Base-by-base conservation (phyloP, 2,888 invertebrate genomes). In the Ophraella communa region DNA sequence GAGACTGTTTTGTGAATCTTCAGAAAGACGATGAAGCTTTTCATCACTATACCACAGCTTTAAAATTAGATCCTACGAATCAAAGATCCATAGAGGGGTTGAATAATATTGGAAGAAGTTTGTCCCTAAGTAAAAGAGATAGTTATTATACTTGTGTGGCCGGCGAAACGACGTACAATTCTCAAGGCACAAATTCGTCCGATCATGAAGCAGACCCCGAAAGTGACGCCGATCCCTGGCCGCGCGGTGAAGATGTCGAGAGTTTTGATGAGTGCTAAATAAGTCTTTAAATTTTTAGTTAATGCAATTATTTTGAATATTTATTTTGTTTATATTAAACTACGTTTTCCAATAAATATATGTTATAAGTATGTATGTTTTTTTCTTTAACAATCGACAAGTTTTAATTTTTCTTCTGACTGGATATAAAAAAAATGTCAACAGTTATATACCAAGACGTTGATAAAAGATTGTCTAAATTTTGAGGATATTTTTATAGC, bases 11-110 rank as follows among this genome's bases (percentile, higher is more conserved):
- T 73, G 82, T 85, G 5, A 84, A 87, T 71, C 82, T 86, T 55
- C 87, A 87, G 66, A 88, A 89, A 70, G 87, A 88, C 64, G 88
- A 89, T 55, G 89, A 89, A 73, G 91, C 91, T 21, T 83, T 90
- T 60, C 86, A 89, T 70, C 89, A 90, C 76, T 91, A 88, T 77
- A 87, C 85, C 55, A 85, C 87, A 69, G 89, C 90, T 2, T 80
- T 90, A 21, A 87, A 87, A 88, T 79, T 90, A 70, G 89, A 91
- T 80, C 88, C 89, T 2, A 84, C 83, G 23, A 90, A 89, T 76
- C 83, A 86, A 65, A 82, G 86, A 72, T 89, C 89, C 11, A 79
- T 86, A 21, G 89, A 90, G 75, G 90, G 89, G 39, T 84, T 89
- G 74, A 87, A 88, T 75, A 82, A 86, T 65, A 83, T 89, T 52